These are phyloP conservation scores for Abramis brama DNA, from an alignment of 2,113 vertebrate species.

Conservation along the genomic window DNA sequence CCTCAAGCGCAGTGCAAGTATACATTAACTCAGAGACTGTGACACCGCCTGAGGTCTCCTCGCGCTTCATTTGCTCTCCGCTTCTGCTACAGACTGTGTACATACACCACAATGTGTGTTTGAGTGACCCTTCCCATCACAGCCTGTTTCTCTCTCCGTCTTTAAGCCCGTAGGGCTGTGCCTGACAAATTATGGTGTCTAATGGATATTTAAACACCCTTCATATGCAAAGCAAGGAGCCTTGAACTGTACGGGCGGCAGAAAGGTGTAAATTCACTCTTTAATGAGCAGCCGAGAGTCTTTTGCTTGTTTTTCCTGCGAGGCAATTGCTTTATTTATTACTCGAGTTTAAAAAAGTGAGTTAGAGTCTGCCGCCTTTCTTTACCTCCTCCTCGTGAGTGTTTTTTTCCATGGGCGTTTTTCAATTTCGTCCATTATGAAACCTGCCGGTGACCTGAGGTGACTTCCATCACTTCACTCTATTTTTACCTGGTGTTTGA, in stretches of 20 bases:
- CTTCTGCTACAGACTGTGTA: slow-evolving; percentile 13
- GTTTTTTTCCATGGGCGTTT: slow-evolving; percentile 26
- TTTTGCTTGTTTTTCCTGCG: slow-evolving; percentile 2
- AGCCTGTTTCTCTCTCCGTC: background rate
- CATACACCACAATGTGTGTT: slow-evolving; percentile 1
- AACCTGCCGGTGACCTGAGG: slow-evolving; percentile 32
- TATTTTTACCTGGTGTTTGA: slow-evolving; percentile 20
- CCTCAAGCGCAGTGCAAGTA: background rate
- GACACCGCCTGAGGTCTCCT: background rate
- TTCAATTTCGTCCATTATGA: slow-evolving; percentile 42
- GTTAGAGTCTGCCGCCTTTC: background rate
- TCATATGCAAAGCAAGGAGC: slow-evolving; percentile 28
- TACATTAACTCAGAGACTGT: slow-evolving; percentile 10
- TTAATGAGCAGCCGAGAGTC: slow-evolving; percentile 40
- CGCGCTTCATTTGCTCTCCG: background rate
- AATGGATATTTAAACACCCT: slow-evolving; percentile 55
- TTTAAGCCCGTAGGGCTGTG: background rate
- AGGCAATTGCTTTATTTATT: slow-evolving; percentile 44
- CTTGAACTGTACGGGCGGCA: slow-evolving; percentile 21
- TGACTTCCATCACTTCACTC: slow-evolving; percentile 22
- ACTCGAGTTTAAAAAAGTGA: slow-evolving; percentile 4
- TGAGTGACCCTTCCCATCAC: slow-evolving; percentile 10
- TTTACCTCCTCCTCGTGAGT: background rate
- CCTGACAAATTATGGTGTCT: slow-evolving; percentile 39
- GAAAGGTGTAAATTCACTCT: slow-evolving; percentile 45